These are phyloP conservation scores for Sebastes paucispinis DNA, from an alignment of 2,797 vertebrate species.

Conservation along the genomic window DNA sequence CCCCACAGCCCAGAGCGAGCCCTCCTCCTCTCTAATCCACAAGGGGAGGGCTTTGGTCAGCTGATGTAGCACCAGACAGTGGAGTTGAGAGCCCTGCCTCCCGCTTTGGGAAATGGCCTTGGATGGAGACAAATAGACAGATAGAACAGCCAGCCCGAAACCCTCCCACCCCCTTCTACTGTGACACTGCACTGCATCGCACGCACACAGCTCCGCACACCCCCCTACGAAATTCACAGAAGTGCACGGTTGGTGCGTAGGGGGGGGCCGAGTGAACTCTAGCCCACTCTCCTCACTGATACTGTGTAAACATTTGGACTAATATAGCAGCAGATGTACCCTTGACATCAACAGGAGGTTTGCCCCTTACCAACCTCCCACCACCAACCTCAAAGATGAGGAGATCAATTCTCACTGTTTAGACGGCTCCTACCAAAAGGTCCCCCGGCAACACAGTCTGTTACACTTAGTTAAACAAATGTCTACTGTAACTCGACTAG, in stretches of 20 bases:
- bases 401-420: constrained; percentile 59
- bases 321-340: constrained; percentile 84
- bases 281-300: constrained; percentile 69
- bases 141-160: constrained; percentile 53
- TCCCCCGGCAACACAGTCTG: constrained; percentile 17
- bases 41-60: constrained; percentile 71
- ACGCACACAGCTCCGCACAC: background rate
- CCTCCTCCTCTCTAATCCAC: constrained; percentile 69
- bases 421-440: constrained; percentile 45
- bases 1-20: constrained; percentile 50
- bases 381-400: constrained; percentile 41
- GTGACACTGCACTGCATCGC: constrained; percentile 49
- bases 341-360: constrained; percentile 78
- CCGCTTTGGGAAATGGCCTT: constrained; percentile 79
- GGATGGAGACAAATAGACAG: constrained; percentile 73
- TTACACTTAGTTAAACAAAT: constrained; percentile 62
- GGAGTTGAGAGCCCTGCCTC: constrained; percentile 69
- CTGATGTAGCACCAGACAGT: constrained; percentile 78
- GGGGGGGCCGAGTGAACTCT: constrained; percentile 64
- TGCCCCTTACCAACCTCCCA: background rate
- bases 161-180: constrained; percentile 49
- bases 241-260: constrained; percentile 41
- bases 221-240: constrained; percentile 60
- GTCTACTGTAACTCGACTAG: constrained; percentile 4
- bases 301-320: constrained; percentile 82